Percentiles rank a stretch among this genome's conserved stretches.
Evolutionary conservation across 2,888 invertebrate species (phyloP).

Genomic region (Xiphydria camelus): DNA sequence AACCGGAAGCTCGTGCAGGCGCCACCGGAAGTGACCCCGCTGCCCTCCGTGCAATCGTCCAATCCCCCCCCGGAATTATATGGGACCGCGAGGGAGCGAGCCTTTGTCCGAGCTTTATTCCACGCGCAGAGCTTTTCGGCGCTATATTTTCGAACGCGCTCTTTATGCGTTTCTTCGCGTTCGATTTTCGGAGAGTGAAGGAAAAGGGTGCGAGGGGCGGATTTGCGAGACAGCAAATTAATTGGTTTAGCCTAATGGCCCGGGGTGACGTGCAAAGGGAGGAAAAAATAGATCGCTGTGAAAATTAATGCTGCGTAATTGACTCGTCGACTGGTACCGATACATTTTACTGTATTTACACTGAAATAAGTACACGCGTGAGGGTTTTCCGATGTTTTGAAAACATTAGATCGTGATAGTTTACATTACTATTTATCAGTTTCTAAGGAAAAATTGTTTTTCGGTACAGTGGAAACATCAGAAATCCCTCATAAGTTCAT

Average conservation of each 20-base stretch:
- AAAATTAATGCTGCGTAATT: slow-evolving; percentile 23
- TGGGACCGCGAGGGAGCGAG: too few species aligned
- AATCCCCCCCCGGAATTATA: too few species aligned
- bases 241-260: slow-evolving; percentile 13
- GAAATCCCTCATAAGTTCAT: too few species aligned
- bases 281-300: slow-evolving; percentile 17
- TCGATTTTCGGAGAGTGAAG: neutral
- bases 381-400: too few species aligned
- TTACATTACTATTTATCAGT: too few species aligned
- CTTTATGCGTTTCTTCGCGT: neutral
- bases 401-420: too few species aligned
- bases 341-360: too few species aligned
- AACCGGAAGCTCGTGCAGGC: slow-evolving; percentile 57
- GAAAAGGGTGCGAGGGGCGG: neutral
- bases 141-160: too few species aligned
- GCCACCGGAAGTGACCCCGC: slow-evolving; percentile 58
- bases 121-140: slow-evolving; percentile 31
- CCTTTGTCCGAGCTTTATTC: slow-evolving; percentile 53
- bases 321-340: too few species aligned
- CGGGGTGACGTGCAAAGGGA: slow-evolving; percentile 2
- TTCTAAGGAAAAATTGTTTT: too few species aligned
- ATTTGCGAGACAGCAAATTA: slow-evolving; percentile 13
- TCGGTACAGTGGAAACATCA: too few species aligned
- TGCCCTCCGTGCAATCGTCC: slow-evolving; percentile 57
- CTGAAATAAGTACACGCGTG: too few species aligned